Conservation (phyloP, 2,113 vertebrate genomes). For the Epinephelus moara region DNA sequence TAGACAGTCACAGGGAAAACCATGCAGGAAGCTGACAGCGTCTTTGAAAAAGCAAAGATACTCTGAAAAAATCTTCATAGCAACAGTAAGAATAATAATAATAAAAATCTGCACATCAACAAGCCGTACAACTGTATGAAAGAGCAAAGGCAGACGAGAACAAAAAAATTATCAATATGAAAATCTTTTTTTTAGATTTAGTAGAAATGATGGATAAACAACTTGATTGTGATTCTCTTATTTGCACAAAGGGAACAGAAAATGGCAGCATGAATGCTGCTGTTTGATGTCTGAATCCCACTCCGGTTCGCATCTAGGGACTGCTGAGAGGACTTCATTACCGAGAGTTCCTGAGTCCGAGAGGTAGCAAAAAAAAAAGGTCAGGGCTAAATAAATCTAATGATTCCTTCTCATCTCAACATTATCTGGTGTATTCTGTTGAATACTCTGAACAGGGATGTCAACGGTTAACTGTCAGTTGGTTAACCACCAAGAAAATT, state of each 20-base stretch:
- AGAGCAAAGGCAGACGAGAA: background rate
- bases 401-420: no score
- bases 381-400: no score
- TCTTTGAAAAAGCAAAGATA: constrained; percentile 7
- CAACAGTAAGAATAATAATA: constrained; percentile 22
- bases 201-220: constrained; percentile 8
- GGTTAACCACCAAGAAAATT: no score
- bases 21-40: constrained; percentile 58
- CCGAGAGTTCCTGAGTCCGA: constrained; percentile 34
- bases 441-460: no score
- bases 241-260: constrained; percentile 13
- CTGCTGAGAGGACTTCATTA: constrained; percentile 36
- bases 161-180: background rate
- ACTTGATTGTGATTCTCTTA: background rate
- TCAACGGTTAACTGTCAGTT: no score
- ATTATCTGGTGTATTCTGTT: no score
- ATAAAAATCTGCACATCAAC: constrained; percentile 51
- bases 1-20: constrained; percentile 39
- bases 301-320: background rate
- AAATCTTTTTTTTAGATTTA: background rate
- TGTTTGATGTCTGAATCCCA: constrained; percentile 11
- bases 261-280: background rate
- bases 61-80: constrained; percentile 17
- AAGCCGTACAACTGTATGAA: constrained; percentile 47
- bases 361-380: no score